Percentiles rank a stretch among this genome's conserved stretches.
Conservation (phyloP, 2,113 vertebrate genomes). For the Nerophis ophidion region DNA sequence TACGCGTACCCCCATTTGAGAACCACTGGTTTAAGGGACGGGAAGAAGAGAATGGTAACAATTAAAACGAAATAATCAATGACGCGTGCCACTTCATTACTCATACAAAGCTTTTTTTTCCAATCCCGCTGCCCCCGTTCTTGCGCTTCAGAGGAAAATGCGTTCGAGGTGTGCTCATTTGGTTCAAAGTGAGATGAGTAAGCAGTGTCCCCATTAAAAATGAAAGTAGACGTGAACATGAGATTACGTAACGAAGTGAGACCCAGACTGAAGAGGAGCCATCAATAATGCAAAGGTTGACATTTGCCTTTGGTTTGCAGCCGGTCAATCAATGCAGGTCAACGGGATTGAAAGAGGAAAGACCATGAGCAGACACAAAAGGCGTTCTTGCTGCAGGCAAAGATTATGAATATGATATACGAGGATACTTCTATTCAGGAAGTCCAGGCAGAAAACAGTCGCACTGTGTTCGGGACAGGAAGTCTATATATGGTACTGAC, state of each 20-base stretch:
- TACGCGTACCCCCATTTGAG: too few species aligned
- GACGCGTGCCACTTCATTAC: not conserved
- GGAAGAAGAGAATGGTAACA: too few species aligned
- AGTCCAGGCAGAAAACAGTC: slow-evolving; percentile 7
- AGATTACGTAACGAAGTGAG: not conserved
- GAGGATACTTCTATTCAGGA: not conserved
- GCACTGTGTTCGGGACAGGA: not conserved
- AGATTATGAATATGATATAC: not conserved
- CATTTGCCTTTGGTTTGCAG: slow-evolving; percentile 49
- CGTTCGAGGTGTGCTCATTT: not conserved
- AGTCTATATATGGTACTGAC: slow-evolving; percentile 14
- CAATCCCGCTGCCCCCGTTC: not conserved
- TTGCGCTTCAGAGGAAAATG: not conserved
- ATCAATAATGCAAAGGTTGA: slow-evolving; percentile 62
- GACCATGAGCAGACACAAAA: slow-evolving; percentile 7
- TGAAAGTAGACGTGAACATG: not conserved
- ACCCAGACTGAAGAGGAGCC: slow-evolving; percentile 4
- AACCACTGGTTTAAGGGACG: too few species aligned
- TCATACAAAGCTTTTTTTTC: not conserved
- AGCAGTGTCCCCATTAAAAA: not conserved
- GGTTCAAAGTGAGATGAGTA: not conserved
- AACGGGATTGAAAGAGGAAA: not conserved
- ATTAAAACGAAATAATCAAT: not conserved
- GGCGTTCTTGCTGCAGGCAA: not conserved
- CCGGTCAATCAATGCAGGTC: not conserved